Percentiles rank a stretch among this genome's conserved stretches.
phyloP scores from a whole-genome alignment of 1,140 invertebrate genomes.

The Heliconius hermathena region DNA sequence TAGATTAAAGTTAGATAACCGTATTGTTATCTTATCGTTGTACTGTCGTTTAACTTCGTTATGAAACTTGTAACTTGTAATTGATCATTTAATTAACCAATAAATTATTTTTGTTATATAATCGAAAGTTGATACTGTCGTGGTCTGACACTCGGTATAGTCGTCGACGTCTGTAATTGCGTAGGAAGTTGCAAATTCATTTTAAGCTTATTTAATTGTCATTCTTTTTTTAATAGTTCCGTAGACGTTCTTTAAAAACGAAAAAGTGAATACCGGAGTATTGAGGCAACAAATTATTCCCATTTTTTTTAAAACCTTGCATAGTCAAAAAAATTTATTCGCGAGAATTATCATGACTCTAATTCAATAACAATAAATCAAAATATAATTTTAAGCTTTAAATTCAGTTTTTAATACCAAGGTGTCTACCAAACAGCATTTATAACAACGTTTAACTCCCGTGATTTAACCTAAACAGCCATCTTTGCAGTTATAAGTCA shows the following conservation, averaged over 20 bases:
- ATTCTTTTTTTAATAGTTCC: too few species aligned
- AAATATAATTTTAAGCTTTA: neutral
- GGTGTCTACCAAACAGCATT: neutral
- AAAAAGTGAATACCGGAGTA: too few species aligned
- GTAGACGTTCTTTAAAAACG: too few species aligned
- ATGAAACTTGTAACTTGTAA: slow-evolving; percentile 30
- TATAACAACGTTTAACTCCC: neutral
- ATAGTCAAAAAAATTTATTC: too few species aligned
- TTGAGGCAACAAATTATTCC: too few species aligned
- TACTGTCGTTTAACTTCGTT: slow-evolving; percentile 29
- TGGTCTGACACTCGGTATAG: neutral
- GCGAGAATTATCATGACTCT: too few species aligned
- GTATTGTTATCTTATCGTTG: slow-evolving; percentile 23
- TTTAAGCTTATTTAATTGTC: neutral
- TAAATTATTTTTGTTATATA: slow-evolving; percentile 11
- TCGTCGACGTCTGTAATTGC: neutral
- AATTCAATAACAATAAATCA: neutral
- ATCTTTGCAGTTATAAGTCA: neutral
- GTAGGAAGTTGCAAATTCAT: neutral
- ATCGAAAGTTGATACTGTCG: neutral
- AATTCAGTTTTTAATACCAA: neutral
- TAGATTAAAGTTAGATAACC: slow-evolving; percentile 29
- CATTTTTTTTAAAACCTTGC: too few species aligned
- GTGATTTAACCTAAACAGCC: slow-evolving; percentile 2
- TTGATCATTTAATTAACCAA: slow-evolving; percentile 13